Conservation (phyloP, 2,888 invertebrate species). For the Thereva nobilitata region DNA sequence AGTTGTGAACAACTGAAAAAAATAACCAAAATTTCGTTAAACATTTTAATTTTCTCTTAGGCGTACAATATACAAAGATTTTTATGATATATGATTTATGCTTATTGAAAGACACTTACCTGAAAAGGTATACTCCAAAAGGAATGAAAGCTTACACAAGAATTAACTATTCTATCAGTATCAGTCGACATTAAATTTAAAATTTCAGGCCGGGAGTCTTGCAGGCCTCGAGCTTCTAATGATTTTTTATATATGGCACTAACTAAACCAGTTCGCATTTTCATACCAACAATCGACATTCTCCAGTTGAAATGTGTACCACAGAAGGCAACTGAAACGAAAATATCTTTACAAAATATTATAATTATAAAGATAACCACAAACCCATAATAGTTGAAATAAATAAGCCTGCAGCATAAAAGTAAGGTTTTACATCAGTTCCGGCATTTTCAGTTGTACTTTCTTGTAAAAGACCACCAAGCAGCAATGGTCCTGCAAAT, state of each 20-base stretch:
- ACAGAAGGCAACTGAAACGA: slow-evolving; percentile 70
- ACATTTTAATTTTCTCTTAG: neutral
- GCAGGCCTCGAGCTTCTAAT: slow-evolving; percentile 58
- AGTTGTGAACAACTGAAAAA: slow-evolving; percentile 73
- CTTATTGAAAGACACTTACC: slow-evolving; percentile 57
- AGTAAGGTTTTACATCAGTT: slow-evolving; percentile 67
- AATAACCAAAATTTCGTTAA: slow-evolving; percentile 10
- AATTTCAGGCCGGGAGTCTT: slow-evolving; percentile 76
- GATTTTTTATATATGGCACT: slow-evolving; percentile 75
- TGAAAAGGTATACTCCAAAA: slow-evolving; percentile 96
- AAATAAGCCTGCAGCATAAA: slow-evolving; percentile 71
- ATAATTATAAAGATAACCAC: slow-evolving; percentile 39
- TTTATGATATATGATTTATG: neutral
- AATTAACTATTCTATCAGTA: slow-evolving; percentile 91
- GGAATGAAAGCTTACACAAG: slow-evolving; percentile 94
- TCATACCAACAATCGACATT: slow-evolving; percentile 80
- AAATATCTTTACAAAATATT: neutral
- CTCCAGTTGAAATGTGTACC: slow-evolving; percentile 89
- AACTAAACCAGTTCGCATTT: slow-evolving; percentile 84
- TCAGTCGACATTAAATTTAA: slow-evolving; percentile 97
- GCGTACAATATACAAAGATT: too few relatives aligned
- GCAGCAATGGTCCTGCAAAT: slow-evolving; percentile 87
- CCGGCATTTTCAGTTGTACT: slow-evolving; percentile 69
- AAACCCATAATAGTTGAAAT: slow-evolving; percentile 70
- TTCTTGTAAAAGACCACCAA: slow-evolving; percentile 75